These are phyloP conservation scores for Mus spicilegus DNA, from an alignment of 2,113 vertebrate species.

Conservation along the genomic window DNA sequence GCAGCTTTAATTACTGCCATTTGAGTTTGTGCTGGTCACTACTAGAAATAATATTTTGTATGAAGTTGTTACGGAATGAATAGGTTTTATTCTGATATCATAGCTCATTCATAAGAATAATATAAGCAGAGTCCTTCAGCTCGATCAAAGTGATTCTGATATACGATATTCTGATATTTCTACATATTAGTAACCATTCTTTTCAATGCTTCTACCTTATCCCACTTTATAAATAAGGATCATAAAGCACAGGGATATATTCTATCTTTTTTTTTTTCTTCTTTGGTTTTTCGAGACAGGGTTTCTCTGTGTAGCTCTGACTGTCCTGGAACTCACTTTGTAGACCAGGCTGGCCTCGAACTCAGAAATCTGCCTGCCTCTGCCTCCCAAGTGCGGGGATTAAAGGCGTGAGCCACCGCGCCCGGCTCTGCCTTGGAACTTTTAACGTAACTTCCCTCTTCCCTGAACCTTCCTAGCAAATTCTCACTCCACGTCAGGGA, in stretches of 20 bases:
- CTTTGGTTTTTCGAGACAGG: too few species aligned
- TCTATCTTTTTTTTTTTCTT: background rate
- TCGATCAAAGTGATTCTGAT: background rate
- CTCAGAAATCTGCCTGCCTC: too few species aligned
- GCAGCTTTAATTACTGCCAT: background rate
- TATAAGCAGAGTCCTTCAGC: background rate
- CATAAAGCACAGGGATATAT: background rate
- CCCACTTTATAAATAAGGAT: background rate
- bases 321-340: too few species aligned
- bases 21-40: slow-evolving; percentile 37
- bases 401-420: too few species aligned
- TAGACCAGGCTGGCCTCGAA: too few species aligned
- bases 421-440: background rate
- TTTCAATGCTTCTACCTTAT: background rate
- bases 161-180: slow-evolving; percentile 23
- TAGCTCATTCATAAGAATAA: slow-evolving; percentile 44
- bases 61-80: background rate
- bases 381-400: too few species aligned
- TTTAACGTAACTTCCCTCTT: background rate
- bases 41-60: background rate
- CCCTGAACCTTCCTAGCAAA: background rate
- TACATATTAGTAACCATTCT: slow-evolving; percentile 10
- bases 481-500: background rate
- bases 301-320: too few species aligned
- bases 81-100: background rate